A percentile compares a stretch with the other conserved stretches of the same genome.
These are phyloP conservation scores for Nyctibius bracteatus DNA, from an alignment of 2,113 vertebrate genomes.

Conservation along the genomic window DNA sequence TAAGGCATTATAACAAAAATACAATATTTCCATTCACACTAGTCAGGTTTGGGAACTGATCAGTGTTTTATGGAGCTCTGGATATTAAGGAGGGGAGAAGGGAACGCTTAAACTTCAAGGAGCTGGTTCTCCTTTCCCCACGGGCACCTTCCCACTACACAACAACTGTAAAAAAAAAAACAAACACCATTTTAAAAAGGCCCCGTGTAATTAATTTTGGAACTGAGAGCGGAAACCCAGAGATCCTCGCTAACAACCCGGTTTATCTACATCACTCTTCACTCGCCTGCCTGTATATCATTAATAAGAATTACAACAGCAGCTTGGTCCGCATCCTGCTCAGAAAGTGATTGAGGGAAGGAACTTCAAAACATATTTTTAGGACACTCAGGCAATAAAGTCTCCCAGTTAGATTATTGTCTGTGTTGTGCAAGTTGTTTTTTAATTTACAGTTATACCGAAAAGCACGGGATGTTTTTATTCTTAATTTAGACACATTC, in stretches of 20 bases:
- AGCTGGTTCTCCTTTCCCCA: background rate
- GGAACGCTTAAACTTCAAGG: background rate
- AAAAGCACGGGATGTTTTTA: conserved; percentile 29
- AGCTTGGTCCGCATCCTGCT: background rate
- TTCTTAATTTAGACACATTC: conserved; percentile 63
- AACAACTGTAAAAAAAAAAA: background rate
- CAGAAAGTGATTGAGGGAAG: background rate
- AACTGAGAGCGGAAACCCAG: background rate
- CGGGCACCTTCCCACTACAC: background rate
- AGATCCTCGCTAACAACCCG: background rate
- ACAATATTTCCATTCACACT: background rate
- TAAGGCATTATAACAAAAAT: background rate
- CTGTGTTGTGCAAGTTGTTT: conserved; percentile 29
- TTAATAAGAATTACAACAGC: background rate
- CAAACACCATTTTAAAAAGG: background rate
- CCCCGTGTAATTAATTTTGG: background rate
- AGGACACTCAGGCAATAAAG: conserved; percentile 11
- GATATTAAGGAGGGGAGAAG: background rate
- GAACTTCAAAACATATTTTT: background rate
- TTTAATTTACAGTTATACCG: conserved; percentile 58
- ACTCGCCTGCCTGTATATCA: background rate
- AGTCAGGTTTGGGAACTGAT: background rate
- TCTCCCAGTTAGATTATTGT: background rate
- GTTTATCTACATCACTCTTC: background rate
- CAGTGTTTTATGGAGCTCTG: background rate